Percentiles rank a stretch among this genome's conserved stretches.
phyloP scores from a whole-genome alignment of 2,113 vertebrate genomes.

The Amblyopsis rosae region DNA sequence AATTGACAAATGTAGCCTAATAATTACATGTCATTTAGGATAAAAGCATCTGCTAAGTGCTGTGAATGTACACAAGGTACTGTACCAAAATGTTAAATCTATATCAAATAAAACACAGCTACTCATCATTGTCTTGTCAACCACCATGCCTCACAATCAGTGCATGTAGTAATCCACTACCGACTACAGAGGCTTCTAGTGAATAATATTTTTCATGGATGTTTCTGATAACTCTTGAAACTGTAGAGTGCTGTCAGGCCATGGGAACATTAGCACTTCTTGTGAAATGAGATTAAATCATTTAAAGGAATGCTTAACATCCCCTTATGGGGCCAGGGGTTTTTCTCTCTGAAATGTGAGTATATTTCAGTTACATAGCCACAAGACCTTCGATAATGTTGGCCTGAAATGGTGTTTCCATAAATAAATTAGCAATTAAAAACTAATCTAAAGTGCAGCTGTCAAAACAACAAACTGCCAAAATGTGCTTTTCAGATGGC shows the following conservation, averaged over 20 bases:
- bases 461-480: conserved; percentile 68
- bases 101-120: not conserved
- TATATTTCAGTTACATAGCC: conserved; percentile 50
- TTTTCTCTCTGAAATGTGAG: conserved; percentile 49
- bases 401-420: conserved; percentile 60
- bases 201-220: conserved; percentile 16
- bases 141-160: conserved; percentile 14
- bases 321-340: conserved; percentile 57
- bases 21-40: too few relatives aligned
- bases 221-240: too few relatives aligned
- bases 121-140: not conserved
- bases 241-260: not conserved
- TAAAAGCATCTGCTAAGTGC: too few relatives aligned
- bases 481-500: conserved; percentile 47
- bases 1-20: too few relatives aligned
- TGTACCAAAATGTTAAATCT: too few relatives aligned
- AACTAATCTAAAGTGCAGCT: conserved; percentile 55
- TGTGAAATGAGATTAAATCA: conserved; percentile 53
- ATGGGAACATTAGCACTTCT: conserved; percentile 33
- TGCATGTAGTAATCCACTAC: not conserved
- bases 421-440: conserved; percentile 70
- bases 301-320: conserved; percentile 54
- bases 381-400: conserved; percentile 50
- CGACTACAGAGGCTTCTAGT: not conserved
- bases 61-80: not conserved